Base-by-base conservation (phyloP, 2,888 invertebrate genomes). In the Zonitis immaculata region DNA sequence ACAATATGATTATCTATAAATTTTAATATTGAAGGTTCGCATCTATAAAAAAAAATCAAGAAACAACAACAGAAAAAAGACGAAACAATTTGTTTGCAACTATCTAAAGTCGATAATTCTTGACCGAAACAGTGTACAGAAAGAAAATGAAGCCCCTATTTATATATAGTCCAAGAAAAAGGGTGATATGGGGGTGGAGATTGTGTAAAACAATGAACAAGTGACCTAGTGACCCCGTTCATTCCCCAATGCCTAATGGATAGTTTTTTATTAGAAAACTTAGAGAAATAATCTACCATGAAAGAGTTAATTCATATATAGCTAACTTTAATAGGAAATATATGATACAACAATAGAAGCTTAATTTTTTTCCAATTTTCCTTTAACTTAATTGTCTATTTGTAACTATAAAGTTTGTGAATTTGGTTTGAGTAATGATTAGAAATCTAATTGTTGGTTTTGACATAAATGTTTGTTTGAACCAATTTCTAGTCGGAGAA, bases 321-420 rank as follows among this genome's bases (percentile, higher is more conserved):
- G 51, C 57, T 51, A 35, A 51, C 45, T 54, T 1, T 11, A n/a
- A n/a, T 3, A 28, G 42, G 42, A 44, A 48, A 49, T 30, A 28
- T n/a, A n/a, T 11, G 20, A 30, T 53, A 42, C 42, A 50, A 44
- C 7, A 20, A 22, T 14, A 51, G 49, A 27, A 44, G 32, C 42
- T 18, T 42, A 47, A 58, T 58, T 57, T 62, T 62, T 63, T 57
- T 60, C 51, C 54, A 61, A 64, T 63, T 58, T n/a, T n/a, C n/a
- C n/a, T n/a, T n/a, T n/a, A n/a, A n/a, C n/a, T n/a, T n/a, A n/a
- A 51, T 45, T 58, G 56, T 50, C 49, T 52, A 48, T 43, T 46
- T 53, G 28, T 43, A 52, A 48, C 44, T 57, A 58, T 57, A 53
- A 54, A 49, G 51, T 49, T 56, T 48, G 47, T 26, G 49, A 56